These are phyloP conservation scores for Eristalis arbustorum DNA, from an alignment of 2,888 invertebrate genomes.

Conservation along the genomic window DNA sequence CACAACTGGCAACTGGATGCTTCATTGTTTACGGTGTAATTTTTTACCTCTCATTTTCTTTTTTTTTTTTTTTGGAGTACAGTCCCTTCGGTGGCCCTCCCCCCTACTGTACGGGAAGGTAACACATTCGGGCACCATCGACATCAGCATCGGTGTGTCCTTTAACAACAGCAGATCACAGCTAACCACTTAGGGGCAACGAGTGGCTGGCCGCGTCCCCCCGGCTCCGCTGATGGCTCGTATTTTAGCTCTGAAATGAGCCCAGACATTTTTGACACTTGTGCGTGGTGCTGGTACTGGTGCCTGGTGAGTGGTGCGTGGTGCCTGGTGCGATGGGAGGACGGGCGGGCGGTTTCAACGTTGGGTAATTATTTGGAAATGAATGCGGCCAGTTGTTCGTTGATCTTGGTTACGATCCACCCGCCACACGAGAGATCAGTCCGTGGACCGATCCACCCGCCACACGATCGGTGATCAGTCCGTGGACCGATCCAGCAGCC, in stretches of 20 bases:
- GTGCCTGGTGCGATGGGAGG: background rate
- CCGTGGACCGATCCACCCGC: too few relatives aligned
- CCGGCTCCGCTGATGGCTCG: too few relatives aligned
- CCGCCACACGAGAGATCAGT: too few relatives aligned
- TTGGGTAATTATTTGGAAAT: slow-evolving; percentile 29
- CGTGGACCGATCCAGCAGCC: too few relatives aligned
- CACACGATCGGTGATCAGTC: too few relatives aligned
- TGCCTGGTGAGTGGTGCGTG: background rate
- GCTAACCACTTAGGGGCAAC: slow-evolving; percentile 33
- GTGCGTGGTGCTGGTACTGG: slow-evolving; percentile 4
- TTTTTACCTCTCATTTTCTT: too few relatives aligned
- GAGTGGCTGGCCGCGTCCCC: too few relatives aligned
- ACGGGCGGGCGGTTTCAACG: background rate
- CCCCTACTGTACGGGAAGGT: background rate
- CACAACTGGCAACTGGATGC: slow-evolving; percentile 21
- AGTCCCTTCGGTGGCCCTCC: background rate
- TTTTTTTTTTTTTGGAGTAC: slow-evolving; percentile 39
- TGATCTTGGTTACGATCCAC: too few relatives aligned
- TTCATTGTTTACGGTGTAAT: slow-evolving; percentile 63
- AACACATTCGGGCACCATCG: slow-evolving; percentile 43
- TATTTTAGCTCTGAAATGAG: slow-evolving; percentile 41
- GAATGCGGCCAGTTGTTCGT: too few relatives aligned
- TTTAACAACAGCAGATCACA: slow-evolving; percentile 45
- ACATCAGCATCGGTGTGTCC: slow-evolving; percentile 49
- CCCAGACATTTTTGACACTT: slow-evolving; percentile 53